A percentile compares a stretch with the other conserved stretches of the same genome.
Conservation (phyloP, 2,888 invertebrate genomes). For the Tipula helvola region DNA sequence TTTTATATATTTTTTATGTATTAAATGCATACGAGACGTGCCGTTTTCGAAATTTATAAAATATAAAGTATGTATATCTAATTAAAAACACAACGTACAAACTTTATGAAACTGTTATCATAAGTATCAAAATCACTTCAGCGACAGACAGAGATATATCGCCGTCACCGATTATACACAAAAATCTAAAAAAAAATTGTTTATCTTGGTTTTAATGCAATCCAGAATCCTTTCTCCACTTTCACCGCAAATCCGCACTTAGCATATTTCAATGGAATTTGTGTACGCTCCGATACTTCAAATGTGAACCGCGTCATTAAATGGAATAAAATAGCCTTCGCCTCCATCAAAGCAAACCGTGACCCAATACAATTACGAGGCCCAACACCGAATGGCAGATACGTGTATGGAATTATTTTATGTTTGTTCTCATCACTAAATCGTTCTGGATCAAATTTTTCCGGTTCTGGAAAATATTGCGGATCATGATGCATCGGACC, state of each 20-base stretch:
- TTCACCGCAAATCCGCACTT: not conserved
- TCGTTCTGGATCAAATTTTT: constrained; percentile 39
- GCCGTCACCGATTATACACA: no score
- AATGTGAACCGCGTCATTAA: not conserved
- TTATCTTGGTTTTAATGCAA: not conserved
- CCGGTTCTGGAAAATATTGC: constrained; percentile 35
- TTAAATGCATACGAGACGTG: no score
- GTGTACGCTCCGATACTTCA: not conserved
- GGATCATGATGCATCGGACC: constrained; percentile 35
- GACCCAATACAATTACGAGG: constrained; percentile 42
- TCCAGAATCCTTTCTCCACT: not conserved
- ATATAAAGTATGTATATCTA: no score
- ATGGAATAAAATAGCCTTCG: not conserved
- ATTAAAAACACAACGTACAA: no score
- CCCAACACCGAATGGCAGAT: constrained; percentile 39
- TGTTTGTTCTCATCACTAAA: constrained; percentile 39
- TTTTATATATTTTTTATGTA: no score
- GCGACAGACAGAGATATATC: no score
- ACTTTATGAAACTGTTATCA: no score
- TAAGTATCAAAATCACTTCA: no score
- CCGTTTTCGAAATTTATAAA: no score
- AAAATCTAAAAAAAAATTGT: not conserved
- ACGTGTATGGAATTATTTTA: constrained; percentile 28
- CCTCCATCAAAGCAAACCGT: not conserved
- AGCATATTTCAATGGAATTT: not conserved